Evolutionary conservation across 2,888 invertebrate species (phyloP).

Genomic region (Tipula unca): DNA sequence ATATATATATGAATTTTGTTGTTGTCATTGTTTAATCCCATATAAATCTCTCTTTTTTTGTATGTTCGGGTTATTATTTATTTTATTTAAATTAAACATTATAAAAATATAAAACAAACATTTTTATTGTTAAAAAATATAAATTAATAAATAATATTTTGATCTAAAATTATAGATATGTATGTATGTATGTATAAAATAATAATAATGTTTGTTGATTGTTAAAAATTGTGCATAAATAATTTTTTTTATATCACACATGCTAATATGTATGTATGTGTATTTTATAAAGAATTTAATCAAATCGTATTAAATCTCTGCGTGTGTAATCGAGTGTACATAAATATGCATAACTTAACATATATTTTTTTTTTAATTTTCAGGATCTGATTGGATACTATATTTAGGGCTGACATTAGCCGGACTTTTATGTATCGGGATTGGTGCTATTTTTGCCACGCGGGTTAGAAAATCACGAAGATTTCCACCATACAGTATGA

Average conservation of each 20-base stretch:
- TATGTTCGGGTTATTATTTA: neutral
- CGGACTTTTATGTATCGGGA: constrained; percentile 37
- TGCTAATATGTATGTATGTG: neutral
- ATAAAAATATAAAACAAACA: neutral
- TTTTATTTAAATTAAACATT: neutral
- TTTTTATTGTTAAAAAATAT: neutral
- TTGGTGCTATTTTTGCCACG: constrained; percentile 37
- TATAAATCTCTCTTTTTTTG: neutral
- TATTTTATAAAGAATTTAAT: neutral
- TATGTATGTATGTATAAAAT: neutral
- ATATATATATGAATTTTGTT: neutral
- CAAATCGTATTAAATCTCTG: neutral
- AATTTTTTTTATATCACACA: neutral
- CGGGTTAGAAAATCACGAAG: constrained; percentile 37
- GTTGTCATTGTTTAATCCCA: neutral
- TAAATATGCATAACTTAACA: neutral
- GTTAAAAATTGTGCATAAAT: neutral
- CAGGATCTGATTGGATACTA: constrained; percentile 42
- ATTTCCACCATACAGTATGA: constrained; percentile 40
- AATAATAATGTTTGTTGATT: neutral
- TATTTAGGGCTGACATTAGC: constrained; percentile 40
- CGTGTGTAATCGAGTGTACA: neutral
- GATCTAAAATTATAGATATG: neutral
- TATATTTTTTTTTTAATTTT: constrained; percentile 18
- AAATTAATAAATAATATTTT: neutral